Conservation (phyloP, 1,140 invertebrate species). For the Littorina saxatilis region DNA sequence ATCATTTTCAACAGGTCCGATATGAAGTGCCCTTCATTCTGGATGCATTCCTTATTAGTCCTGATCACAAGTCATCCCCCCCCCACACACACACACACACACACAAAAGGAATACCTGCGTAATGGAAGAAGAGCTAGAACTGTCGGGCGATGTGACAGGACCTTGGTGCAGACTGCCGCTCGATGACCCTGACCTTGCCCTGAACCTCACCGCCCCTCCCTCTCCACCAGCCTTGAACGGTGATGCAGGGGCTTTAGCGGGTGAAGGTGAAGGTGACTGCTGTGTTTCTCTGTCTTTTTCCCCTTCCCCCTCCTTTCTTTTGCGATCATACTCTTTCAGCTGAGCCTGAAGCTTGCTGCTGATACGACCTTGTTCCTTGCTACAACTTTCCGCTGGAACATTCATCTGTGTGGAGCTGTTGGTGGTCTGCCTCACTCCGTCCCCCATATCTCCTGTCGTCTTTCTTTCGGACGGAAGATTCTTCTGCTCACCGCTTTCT, state of each 20-base stretch:
- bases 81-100: no score
- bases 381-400: not conserved
- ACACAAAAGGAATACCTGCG: no score
- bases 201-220: not conserved
- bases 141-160: constrained; percentile 17
- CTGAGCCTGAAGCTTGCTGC: constrained; percentile 29
- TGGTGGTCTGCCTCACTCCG: not conserved
- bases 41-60: no score
- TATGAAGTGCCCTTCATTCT: no score
- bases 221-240: not conserved
- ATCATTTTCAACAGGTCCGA: no score
- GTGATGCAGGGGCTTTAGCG: not conserved
- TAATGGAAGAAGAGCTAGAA: not conserved
- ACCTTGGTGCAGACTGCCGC: not conserved
- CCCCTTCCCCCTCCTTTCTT: not conserved
- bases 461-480: not conserved
- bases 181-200: not conserved
- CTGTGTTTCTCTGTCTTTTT: not conserved
- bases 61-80: no score
- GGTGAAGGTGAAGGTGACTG: not conserved
- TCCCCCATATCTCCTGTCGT: not conserved
- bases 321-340: constrained; percentile 27
- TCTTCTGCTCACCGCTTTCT: not conserved
- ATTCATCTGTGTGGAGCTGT: not conserved
- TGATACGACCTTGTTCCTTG: not conserved